Conservation (phyloP, 2,888 invertebrate species). For the Patella caerulea region DNA sequence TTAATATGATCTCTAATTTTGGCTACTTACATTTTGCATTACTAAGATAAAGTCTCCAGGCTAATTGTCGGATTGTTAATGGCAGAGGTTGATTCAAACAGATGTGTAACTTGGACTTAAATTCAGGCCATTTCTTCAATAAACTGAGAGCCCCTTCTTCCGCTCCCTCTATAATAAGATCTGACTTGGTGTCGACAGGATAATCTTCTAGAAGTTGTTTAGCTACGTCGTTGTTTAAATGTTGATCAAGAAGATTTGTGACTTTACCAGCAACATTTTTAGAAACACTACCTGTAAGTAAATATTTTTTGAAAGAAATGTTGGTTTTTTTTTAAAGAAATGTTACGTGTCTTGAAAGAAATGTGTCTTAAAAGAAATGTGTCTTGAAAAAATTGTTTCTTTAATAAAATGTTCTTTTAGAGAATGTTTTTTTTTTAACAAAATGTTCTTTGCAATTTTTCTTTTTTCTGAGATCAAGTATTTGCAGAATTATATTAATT, state of each 20-base stretch:
- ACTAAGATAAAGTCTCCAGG: constrained; percentile 67
- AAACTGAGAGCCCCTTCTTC: constrained; percentile 67
- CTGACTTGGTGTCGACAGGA: constrained; percentile 66
- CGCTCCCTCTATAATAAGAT: constrained; percentile 64
- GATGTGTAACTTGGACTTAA: constrained; percentile 66
- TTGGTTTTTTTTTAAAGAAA: no score
- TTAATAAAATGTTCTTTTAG: no score
- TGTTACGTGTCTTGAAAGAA: neutral
- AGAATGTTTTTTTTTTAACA: no score
- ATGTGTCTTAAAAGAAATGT: no score
- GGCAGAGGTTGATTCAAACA: constrained; percentile 69
- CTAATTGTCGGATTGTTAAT: constrained; percentile 59
- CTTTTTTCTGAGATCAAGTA: no score
- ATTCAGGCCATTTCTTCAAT: constrained; percentile 69
- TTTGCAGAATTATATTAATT: no score
- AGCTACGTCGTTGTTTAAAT: constrained; percentile 68
- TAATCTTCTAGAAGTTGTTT: constrained; percentile 65
- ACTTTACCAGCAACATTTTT: constrained; percentile 60
- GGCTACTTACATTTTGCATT: constrained; percentile 58
- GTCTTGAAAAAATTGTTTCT: no score
- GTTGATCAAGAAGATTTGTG: constrained; percentile 65
- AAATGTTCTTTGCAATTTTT: no score
- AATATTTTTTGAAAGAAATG: neutral
- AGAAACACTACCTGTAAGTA: constrained; percentile 57
- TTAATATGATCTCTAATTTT: no score